Percentiles rank a stretch among this genome's conserved stretches.
phyloP scores from a whole-genome alignment of 1,140 invertebrate genomes.

The Telenomus remus region DNA sequence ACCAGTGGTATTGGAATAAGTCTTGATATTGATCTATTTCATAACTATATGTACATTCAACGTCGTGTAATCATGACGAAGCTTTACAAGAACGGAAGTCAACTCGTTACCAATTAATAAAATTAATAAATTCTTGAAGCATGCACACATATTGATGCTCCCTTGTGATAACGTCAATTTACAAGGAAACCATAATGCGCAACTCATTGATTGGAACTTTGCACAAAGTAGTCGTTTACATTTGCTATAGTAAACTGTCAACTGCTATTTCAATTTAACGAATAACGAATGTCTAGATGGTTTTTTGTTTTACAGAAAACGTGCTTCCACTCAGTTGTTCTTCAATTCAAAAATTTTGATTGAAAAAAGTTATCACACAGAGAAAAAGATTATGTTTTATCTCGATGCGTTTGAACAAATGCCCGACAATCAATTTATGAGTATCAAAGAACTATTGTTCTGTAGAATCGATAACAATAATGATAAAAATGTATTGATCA shows the following conservation, averaged over 20 bases:
- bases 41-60: slow-evolving; percentile 27
- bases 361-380: slow-evolving; percentile 33
- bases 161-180: too few species aligned
- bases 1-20: slow-evolving; percentile 46
- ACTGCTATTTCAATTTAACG: slow-evolving; percentile 40
- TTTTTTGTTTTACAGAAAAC: too few species aligned
- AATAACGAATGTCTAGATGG: neutral
- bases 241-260: slow-evolving; percentile 24
- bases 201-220: too few species aligned
- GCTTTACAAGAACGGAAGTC: slow-evolving; percentile 34
- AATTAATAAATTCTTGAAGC: slow-evolving; percentile 25
- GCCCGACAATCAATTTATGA: slow-evolving; percentile 22
- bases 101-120: slow-evolving; percentile 26
- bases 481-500: slow-evolving; percentile 27
- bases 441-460: slow-evolving; percentile 5
- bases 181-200: too few species aligned
- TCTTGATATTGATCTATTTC: slow-evolving; percentile 47
- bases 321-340: too few species aligned
- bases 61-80: slow-evolving; percentile 40
- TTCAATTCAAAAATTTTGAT: neutral
- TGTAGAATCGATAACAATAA: slow-evolving; percentile 23
- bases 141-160: slow-evolving; percentile 1
- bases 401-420: slow-evolving; percentile 33
- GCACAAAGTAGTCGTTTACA: too few species aligned
- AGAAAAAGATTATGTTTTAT: slow-evolving; percentile 44